Base-by-base conservation (phyloP, 2,113 vertebrate species). In the Nothobranchius kuhntae region DNA sequence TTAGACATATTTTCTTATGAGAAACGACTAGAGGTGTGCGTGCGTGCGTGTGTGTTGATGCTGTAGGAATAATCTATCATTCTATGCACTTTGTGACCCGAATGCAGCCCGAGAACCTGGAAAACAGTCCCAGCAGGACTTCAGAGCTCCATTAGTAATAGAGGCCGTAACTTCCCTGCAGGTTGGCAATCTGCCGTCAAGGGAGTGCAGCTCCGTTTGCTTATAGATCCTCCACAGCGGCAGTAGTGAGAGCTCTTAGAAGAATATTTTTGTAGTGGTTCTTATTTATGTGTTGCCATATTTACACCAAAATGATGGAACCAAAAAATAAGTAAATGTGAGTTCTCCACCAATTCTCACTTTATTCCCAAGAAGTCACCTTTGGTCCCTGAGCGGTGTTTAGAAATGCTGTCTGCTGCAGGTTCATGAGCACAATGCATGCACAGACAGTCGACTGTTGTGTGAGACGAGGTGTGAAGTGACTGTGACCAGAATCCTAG, bases 381-480 rank as follows among this genome's bases (percentile, higher is more conserved):
- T 44, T 68, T 52, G 24, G 68, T 68, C 59, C 54, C 53, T 13
- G 5, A 57, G 47, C 59, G 48, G 48, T 13, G 40, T 68, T 61
- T 35, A 46, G 17, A 74, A 40, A 61, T 21, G 71, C 75, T 71
- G 73, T 80, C 53, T 77, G 73, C 76, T 85, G 66, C 70, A 78
- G 79, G 77, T 81, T 71, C 64, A 66, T 2, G 73, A 80, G 61
- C 84, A 82, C 82, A 77, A 69, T 84, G 84, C 59, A n/a, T 15
- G 68, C 75, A 75, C 84, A 86, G 84, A 88, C 62, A 75, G 68
- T 62, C 68, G 65, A 78, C 68, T 81, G 89, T 72, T 70, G 79
- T 78, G 83, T 83, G 73, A 88, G 81, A 85, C 78, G 47, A 85
- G 71, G 86, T 86, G 85, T 75, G 83, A 89, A 87, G 67, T 73